Evolutionary conservation across 2,113 vertebrate species (phyloP).

Genomic region (Ia io): DNA sequence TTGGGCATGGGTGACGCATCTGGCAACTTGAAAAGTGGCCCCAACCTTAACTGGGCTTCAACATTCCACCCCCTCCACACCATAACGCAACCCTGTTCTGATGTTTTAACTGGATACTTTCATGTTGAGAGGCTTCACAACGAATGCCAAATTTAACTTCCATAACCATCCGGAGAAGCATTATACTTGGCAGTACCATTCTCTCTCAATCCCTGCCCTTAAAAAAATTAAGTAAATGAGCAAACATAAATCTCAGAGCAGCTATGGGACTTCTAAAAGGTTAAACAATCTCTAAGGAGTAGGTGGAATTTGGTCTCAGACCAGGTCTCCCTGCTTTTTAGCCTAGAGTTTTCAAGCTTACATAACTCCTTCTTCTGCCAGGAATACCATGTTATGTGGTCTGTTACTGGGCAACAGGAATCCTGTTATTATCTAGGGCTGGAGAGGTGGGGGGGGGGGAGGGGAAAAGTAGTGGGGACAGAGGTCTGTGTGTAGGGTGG

Average conservation of each 20-base stretch:
- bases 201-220: neutral
- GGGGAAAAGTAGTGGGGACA: neutral
- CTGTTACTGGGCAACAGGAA: neutral
- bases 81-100: neutral
- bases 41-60: neutral
- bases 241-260: constrained; percentile 34
- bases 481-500: neutral
- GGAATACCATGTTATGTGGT: neutral
- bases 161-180: neutral
- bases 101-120: constrained; percentile 38
- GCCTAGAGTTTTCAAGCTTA: neutral
- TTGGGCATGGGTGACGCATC: neutral
- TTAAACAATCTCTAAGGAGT: neutral
- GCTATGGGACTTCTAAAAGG: neutral
- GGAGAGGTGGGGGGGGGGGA: neutral
- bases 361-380: neutral
- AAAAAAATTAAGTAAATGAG: constrained; percentile 11
- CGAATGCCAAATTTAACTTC: constrained; percentile 37
- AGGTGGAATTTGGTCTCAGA: neutral
- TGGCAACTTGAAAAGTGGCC: constrained; percentile 30
- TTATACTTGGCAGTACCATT: neutral
- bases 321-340: neutral
- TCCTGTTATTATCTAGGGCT: neutral
- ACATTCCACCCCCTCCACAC: neutral
- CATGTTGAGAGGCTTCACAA: neutral